Conservation (phyloP, 2,888 invertebrate genomes). For the Nysson spinosus region DNA sequence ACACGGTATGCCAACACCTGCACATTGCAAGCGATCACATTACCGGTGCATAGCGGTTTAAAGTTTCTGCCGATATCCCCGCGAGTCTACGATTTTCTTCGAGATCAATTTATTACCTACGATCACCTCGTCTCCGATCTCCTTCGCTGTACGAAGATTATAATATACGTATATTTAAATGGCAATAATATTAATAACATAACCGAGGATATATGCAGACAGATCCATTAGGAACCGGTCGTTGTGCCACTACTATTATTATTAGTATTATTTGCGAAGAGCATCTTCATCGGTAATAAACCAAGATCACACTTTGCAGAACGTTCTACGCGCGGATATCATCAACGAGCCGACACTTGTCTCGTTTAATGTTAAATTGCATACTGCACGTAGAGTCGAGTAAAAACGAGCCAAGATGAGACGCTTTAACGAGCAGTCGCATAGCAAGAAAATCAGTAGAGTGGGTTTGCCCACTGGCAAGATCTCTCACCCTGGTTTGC, state of each 20-base stretch:
- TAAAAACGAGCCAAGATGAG: conserved; percentile 29
- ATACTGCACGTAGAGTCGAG: conserved; percentile 21
- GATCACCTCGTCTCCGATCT: too few species aligned
- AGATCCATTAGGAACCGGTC: too few species aligned
- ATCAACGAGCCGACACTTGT: conserved; percentile 28
- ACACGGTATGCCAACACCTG: conserved; percentile 60
- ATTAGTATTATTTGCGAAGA: neutral
- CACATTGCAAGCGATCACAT: conserved; percentile 43
- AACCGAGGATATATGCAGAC: neutral
- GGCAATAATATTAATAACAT: too few species aligned
- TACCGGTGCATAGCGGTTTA: conserved; percentile 36
- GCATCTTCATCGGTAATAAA: conserved; percentile 13
- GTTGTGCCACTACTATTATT: too few species aligned
- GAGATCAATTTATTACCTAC: too few species aligned
- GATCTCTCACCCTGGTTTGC: conserved; percentile 1
- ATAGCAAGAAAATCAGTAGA: conserved; percentile 28
- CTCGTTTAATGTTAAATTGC: conserved; percentile 37
- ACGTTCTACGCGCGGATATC: conserved; percentile 9
- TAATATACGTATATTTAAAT: too few species aligned
- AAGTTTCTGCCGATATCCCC: conserved; percentile 33
- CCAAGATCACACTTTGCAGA: conserved; percentile 16
- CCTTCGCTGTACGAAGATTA: too few species aligned
- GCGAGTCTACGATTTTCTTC: conserved; percentile 17
- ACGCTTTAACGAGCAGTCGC: conserved; percentile 43
- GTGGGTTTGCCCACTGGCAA: neutral